phyloP scores from a whole-genome alignment of 64 coral and sea anemone genomes.

The Stichodactyla helianthus region DNA sequence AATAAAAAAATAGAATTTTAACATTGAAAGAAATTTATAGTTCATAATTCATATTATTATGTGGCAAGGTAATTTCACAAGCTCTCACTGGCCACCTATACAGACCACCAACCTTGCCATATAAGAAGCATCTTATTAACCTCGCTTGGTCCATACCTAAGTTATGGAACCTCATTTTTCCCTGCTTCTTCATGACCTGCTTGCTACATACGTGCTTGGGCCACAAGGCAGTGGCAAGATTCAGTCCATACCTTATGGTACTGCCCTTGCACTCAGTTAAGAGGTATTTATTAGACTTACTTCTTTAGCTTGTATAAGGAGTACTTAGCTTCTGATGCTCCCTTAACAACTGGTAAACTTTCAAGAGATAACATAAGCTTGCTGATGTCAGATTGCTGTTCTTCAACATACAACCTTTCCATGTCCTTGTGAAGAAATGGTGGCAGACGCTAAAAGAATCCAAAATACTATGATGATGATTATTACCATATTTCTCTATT shows the following conservation, averaged over 20 bases:
- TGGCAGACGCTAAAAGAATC: slow-evolving; percentile 52
- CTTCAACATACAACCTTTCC: slow-evolving; percentile 87
- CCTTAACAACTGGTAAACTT: slow-evolving; percentile 85
- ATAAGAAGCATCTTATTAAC: no score
- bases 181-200: no score
- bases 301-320: slow-evolving; percentile 74
- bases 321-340: slow-evolving; percentile 54
- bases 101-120: no score
- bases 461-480: not conserved
- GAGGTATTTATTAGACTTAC: slow-evolving; percentile 8
- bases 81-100: no score
- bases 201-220: no score
- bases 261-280: not conserved
- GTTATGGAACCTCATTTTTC: no score
- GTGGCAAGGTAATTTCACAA: no score
- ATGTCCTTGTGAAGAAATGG: slow-evolving; percentile 90
- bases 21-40: no score
- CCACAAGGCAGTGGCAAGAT: no score
- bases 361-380: slow-evolving; percentile 79
- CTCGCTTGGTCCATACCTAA: no score
- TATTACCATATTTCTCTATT: no score
- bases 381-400: slow-evolving; percentile 65
- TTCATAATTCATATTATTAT: no score
- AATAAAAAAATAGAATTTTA: not conserved
- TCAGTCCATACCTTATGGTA: not conserved